Evolutionary conservation across 2,888 invertebrate species (phyloP).

Genomic region (Leptinotarsa haldemani): DNA sequence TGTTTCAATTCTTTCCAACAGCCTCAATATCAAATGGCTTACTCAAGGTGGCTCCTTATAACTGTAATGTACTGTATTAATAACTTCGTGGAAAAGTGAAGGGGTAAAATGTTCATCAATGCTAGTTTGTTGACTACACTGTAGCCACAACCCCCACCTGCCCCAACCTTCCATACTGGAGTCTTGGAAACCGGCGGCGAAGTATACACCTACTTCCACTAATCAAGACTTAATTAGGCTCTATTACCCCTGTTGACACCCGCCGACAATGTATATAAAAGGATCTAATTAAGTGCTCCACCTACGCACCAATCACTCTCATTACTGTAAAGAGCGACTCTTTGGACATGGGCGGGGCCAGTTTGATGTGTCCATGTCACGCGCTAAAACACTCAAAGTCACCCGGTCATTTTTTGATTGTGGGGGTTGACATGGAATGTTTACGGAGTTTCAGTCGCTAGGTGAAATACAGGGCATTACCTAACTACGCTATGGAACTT

Average conservation of each 20-base stretch:
- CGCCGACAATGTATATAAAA: constrained; percentile 7
- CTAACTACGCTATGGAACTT: too few species aligned
- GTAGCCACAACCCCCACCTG: background rate
- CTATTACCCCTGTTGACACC: background rate
- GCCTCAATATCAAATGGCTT: too few species aligned
- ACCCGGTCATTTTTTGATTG: constrained; percentile 56
- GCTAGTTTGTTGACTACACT: background rate
- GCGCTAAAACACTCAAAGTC: constrained; percentile 54
- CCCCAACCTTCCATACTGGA: background rate
- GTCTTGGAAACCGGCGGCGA: background rate
- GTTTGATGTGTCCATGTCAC: constrained; percentile 61
- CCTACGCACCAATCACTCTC: constrained; percentile 60
- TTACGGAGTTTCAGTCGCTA: too few species aligned
- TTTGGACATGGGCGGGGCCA: constrained; percentile 58
- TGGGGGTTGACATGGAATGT: constrained; percentile 46
- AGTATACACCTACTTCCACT: background rate
- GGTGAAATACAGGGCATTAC: too few species aligned
- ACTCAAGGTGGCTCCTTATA: too few species aligned
- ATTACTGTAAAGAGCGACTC: constrained; percentile 62
- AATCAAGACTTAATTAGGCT: background rate
- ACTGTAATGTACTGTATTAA: too few species aligned
- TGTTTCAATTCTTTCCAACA: too few species aligned
- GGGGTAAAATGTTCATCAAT: too few species aligned
- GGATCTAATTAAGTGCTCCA: constrained; percentile 62
- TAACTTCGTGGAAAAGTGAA: too few species aligned